phyloP scores from a whole-genome alignment of 2,113 vertebrate genomes.

The Blennius ocellaris region DNA sequence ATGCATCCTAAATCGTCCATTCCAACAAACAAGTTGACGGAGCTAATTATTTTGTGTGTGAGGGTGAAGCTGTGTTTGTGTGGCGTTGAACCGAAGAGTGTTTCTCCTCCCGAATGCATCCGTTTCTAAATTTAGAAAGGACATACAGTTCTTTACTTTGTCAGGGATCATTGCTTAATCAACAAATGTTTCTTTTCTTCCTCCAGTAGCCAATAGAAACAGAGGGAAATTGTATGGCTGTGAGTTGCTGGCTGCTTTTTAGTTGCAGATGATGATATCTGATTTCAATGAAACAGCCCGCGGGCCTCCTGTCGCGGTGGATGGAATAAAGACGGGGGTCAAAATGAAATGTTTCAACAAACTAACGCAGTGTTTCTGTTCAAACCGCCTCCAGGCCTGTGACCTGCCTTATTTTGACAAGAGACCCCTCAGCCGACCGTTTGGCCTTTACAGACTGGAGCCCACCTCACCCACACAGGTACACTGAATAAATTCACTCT shows the following conservation, averaged over 20 bases:
- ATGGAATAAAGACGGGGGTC: too few species aligned
- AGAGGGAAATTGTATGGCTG: not conserved
- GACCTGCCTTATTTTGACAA: constrained; percentile 86
- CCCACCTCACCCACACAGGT: constrained; percentile 86
- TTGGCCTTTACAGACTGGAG: constrained; percentile 84
- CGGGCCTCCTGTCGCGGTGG: too few species aligned
- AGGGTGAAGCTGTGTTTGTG: too few species aligned
- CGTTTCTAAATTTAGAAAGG: constrained; percentile 2
- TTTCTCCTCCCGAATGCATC: not conserved
- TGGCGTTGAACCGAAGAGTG: not conserved
- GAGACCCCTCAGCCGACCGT: constrained; percentile 81
- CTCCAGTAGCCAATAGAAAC: constrained; percentile 13
- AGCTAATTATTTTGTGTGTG: too few species aligned
- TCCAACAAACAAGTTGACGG: too few species aligned
- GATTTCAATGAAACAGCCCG: not conserved
- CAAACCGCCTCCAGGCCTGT: constrained; percentile 72
- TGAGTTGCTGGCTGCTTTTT: not conserved
- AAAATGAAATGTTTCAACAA: too few species aligned
- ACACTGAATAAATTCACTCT: not conserved
- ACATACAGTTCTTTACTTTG: not conserved
- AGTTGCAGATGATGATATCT: not conserved
- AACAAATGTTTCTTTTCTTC: constrained; percentile 6
- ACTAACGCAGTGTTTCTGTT: not conserved
- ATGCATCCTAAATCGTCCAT: too few species aligned
- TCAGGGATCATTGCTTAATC: not conserved